A percentile compares a stretch with the other conserved stretches of the same genome.
Conservation (phyloP, 2,113 vertebrate genomes). For the Laticauda colubrina region DNA sequence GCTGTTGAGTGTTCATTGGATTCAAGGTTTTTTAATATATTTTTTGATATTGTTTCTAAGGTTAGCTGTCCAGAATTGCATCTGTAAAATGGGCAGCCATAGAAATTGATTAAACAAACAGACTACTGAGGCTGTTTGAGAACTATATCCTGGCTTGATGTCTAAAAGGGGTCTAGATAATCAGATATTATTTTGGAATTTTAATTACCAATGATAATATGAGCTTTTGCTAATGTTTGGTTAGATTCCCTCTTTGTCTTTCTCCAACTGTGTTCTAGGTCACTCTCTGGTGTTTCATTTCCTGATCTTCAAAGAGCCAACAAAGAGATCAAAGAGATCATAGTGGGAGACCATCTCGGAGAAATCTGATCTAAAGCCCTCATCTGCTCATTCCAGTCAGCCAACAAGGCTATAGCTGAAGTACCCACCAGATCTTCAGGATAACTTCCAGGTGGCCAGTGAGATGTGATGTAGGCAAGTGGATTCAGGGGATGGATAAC, state of each 20-base stretch:
- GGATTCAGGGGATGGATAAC: neutral
- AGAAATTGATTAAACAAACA: neutral
- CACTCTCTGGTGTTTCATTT: neutral
- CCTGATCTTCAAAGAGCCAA: neutral
- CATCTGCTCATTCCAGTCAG: neutral
- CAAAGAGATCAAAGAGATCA: neutral
- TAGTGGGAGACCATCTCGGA: neutral
- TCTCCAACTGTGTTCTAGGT: neutral
- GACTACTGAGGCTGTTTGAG: neutral
- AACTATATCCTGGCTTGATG: neutral
- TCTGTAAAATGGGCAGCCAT: neutral
- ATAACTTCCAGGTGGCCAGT: neutral
- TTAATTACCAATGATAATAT: neutral
- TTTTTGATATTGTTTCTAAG: neutral
- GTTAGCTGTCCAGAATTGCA: neutral
- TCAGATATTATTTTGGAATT: neutral
- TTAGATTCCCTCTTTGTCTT: neutral
- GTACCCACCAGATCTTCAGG: neutral
- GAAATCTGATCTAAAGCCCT: neutral
- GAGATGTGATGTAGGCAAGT: neutral
- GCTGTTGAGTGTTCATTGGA: neutral
- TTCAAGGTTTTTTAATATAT: neutral
- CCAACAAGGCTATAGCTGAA: neutral
- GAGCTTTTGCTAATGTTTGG: neutral
- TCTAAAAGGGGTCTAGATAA: neutral